Conservation (phyloP, 1,140 invertebrate genomes). For the Ericerus pela region DNA sequence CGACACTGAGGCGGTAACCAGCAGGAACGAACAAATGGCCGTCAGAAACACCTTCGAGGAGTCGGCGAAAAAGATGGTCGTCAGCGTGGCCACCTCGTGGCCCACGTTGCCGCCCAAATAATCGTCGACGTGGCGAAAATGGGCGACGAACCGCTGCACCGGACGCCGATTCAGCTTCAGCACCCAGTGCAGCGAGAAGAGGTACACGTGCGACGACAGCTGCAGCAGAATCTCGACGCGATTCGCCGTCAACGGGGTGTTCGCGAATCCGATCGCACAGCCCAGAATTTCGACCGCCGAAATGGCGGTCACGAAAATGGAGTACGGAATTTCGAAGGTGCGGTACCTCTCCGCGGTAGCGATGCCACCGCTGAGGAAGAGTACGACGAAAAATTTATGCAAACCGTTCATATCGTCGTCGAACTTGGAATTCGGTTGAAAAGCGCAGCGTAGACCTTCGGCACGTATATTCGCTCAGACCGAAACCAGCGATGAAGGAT, state of each 20-base stretch:
- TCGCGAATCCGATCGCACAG: background rate
- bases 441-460: too few relatives aligned
- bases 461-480: too few relatives aligned
- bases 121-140: background rate
- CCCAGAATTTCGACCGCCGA: background rate
- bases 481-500: too few relatives aligned
- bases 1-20: background rate
- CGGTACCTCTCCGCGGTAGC: background rate
- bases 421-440: too few relatives aligned
- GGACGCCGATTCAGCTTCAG: background rate
- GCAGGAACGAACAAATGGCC: background rate
- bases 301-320: background rate
- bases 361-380: background rate
- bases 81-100: background rate
- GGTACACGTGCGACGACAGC: background rate
- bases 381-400: background rate
- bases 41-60: background rate
- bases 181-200: slow-evolving; percentile 1
- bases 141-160: background rate
- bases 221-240: background rate
- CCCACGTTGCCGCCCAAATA: background rate
- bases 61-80: background rate
- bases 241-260: background rate
- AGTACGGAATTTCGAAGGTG: background rate
- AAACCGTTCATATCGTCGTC: background rate